Percentiles rank a stretch among this genome's conserved stretches.
phyloP scores from a whole-genome alignment of 2,113 vertebrate genomes.

The Callocephalon fimbriatum region DNA sequence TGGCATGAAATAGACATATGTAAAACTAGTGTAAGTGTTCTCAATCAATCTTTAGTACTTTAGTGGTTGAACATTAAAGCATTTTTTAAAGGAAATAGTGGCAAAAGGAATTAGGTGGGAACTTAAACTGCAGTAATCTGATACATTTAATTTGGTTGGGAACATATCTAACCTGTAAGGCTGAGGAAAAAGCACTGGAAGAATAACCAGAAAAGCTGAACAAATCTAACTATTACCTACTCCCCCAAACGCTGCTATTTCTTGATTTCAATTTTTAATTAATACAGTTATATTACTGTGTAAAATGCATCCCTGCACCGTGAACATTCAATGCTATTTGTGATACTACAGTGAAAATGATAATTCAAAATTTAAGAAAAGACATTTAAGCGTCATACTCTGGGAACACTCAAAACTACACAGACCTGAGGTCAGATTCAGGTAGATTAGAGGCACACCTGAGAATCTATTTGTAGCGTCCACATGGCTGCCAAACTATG shows the following conservation, averaged over 20 bases:
- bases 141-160: background rate
- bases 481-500: background rate
- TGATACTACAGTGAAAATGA: background rate
- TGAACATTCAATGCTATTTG: background rate
- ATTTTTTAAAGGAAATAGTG: background rate
- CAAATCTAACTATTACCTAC: background rate
- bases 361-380: background rate
- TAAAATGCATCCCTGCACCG: background rate
- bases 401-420: background rate
- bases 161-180: background rate
- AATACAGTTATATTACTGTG: background rate
- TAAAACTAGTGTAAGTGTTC: background rate
- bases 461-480: accelerated
- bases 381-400: background rate
- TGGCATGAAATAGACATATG: background rate
- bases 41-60: background rate
- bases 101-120: background rate
- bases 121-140: background rate
- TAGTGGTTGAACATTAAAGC: background rate
- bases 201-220: background rate
- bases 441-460: background rate
- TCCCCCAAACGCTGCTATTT: background rate
- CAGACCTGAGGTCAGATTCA: background rate
- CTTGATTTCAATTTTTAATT: background rate
- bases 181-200: background rate